Evolutionary conservation across 1,140 invertebrate genomes (phyloP).

Genomic region (Euglossa dilemma): DNA sequence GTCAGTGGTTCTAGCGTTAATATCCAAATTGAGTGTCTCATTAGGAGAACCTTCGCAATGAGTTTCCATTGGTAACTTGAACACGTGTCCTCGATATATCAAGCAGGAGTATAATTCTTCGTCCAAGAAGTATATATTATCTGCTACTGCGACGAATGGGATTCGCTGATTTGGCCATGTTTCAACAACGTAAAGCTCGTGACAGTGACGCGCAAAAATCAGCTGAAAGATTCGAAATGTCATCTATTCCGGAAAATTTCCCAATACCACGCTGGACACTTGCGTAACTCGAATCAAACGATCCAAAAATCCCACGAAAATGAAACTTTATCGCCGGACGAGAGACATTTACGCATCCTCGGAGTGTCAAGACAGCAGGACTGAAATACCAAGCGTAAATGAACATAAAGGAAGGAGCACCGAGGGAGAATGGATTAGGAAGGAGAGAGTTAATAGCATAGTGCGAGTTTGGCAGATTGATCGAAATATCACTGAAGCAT

Average conservation of each 20-base stretch:
- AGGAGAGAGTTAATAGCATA: no score
- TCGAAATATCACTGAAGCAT: no score
- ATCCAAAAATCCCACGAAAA: no score
- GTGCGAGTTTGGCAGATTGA: no score
- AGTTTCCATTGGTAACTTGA: constrained; percentile 10
- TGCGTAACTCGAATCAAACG: background rate
- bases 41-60: background rate
- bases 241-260: constrained; percentile 2
- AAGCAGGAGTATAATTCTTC: constrained; percentile 23
- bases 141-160: constrained; percentile 28
- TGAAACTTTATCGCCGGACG: no score
- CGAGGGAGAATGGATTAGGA: no score
- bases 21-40: background rate
- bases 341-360: no score
- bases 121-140: constrained; percentile 19
- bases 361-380: no score
- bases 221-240: constrained; percentile 34
- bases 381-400: background rate
- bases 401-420: background rate
- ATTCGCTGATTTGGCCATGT: constrained; percentile 65
- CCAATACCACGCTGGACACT: background rate
- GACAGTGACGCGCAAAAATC: constrained; percentile 56
- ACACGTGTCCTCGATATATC: constrained; percentile 16
- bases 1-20: background rate
- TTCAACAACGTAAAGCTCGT: constrained; percentile 73